phyloP scores from a whole-genome alignment of 2,797 vertebrate species.

The Chanos chanos region DNA sequence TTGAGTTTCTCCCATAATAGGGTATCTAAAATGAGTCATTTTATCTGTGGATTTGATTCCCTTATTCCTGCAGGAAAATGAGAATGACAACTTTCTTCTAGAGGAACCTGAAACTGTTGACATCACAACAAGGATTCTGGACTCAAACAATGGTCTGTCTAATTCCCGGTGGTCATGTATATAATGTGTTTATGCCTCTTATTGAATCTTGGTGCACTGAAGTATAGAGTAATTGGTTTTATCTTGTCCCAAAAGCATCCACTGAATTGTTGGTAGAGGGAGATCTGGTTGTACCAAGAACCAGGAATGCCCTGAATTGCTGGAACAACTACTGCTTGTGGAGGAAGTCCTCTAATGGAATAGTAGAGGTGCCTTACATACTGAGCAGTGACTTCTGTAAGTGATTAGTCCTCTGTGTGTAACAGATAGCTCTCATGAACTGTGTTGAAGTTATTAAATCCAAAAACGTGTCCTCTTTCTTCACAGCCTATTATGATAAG shows the following conservation, averaged over 20 bases:
- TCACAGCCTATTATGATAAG: conserved; percentile 13
- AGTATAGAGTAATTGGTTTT: too few species aligned
- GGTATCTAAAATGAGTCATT: too few species aligned
- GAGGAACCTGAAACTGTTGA: conserved; percentile 7
- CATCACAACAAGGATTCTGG: conserved; percentile 33
- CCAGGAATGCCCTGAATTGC: conserved; percentile 34
- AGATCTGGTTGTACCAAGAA: conserved; percentile 36
- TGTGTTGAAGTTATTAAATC: too few species aligned
- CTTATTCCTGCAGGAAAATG: too few species aligned
- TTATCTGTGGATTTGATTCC: too few species aligned
- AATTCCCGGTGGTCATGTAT: too few species aligned
- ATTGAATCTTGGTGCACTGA: too few species aligned
- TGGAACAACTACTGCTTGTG: conserved; percentile 30
- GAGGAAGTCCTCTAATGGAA: conserved; percentile 28
- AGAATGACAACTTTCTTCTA: neutral
- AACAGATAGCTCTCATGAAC: too few species aligned
- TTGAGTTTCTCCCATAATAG: too few species aligned
- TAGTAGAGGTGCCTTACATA: conserved; percentile 39
- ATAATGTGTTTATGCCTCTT: too few species aligned
- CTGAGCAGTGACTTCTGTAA: conserved; percentile 36
- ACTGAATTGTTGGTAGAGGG: conserved; percentile 35
- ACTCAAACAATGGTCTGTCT: conserved; percentile 37
- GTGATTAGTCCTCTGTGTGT: too few species aligned
- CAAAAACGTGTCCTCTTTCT: neutral
- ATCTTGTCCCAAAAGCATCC: conserved; percentile 28